Conservation (phyloP, 2,888 invertebrate species). For the Orthonevra nobilis region DNA sequence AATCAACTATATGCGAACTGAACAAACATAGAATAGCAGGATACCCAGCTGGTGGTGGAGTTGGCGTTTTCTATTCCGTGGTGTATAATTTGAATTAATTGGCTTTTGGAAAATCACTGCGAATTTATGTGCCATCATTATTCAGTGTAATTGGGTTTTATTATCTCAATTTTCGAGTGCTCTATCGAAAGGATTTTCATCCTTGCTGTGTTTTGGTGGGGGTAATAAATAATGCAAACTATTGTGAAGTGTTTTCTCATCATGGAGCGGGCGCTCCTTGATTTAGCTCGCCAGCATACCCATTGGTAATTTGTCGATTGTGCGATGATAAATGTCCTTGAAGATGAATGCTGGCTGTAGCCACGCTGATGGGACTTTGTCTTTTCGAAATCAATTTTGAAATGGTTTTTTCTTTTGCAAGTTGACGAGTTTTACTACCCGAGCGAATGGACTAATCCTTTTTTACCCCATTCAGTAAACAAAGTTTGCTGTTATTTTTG, state of each 20-base stretch:
- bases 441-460: too few relatives aligned
- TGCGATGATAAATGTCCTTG: constrained; percentile 22
- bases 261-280: constrained; percentile 11
- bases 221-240: constrained; percentile 58
- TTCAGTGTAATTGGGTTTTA: constrained; percentile 64
- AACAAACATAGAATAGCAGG: constrained; percentile 1
- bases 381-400: background rate
- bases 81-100: constrained; percentile 65
- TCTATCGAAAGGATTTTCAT: constrained; percentile 21
- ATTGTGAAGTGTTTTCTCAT: constrained; percentile 24
- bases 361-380: background rate
- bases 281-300: background rate
- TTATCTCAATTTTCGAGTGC: constrained; percentile 55
- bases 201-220: background rate
- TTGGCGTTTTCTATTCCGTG: constrained; percentile 34
- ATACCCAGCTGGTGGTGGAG: constrained; percentile 32
- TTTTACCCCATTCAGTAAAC: too few relatives aligned
- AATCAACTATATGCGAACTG: constrained; percentile 1
- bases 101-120: constrained; percentile 54
- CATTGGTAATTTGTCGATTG: constrained; percentile 30
- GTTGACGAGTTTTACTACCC: background rate
- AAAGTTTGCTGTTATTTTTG: too few relatives aligned
- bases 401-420: too few relatives aligned
- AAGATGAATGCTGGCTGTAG: too few relatives aligned
- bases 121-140: constrained; percentile 60